These are phyloP conservation scores for Limenitis camilla DNA, from an alignment of 2,888 invertebrate species.

Conservation along the genomic window DNA sequence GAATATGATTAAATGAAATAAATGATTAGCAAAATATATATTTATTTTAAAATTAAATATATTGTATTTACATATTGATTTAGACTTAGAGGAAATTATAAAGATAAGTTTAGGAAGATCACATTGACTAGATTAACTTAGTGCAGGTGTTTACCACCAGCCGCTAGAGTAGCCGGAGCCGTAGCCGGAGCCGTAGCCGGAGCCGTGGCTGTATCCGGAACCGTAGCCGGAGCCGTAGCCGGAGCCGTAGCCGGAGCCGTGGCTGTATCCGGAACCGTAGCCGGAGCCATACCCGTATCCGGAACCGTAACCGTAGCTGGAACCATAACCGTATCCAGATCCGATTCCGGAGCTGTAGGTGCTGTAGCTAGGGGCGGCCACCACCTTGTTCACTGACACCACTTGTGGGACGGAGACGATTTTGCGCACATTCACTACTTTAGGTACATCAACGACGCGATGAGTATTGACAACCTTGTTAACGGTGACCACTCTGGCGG, in stretches of 20 bases:
- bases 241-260: constrained; percentile 7
- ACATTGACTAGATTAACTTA: no score
- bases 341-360: constrained; percentile 18
- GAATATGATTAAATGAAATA: no score
- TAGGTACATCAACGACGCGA: constrained; percentile 33
- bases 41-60: no score
- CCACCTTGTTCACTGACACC: constrained; percentile 37
- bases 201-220: no score
- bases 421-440: constrained; percentile 38
- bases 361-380: constrained; percentile 34
- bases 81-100: no score
- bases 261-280: constrained; percentile 19
- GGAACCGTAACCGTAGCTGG: constrained; percentile 16
- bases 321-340: constrained; percentile 16
- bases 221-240: constrained; percentile 13
- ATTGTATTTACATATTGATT: no score
- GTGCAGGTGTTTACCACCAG: no score
- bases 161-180: no score
- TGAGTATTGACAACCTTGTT: constrained; percentile 37
- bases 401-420: constrained; percentile 45
- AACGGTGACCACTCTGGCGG: constrained; percentile 31
- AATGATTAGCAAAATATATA: no score
- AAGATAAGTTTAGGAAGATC: no score
- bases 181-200: no score
- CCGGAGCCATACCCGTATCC: constrained; percentile 16